phyloP scores from a whole-genome alignment of 2,113 vertebrate genomes.

The Tricholaema leucomelas region DNA sequence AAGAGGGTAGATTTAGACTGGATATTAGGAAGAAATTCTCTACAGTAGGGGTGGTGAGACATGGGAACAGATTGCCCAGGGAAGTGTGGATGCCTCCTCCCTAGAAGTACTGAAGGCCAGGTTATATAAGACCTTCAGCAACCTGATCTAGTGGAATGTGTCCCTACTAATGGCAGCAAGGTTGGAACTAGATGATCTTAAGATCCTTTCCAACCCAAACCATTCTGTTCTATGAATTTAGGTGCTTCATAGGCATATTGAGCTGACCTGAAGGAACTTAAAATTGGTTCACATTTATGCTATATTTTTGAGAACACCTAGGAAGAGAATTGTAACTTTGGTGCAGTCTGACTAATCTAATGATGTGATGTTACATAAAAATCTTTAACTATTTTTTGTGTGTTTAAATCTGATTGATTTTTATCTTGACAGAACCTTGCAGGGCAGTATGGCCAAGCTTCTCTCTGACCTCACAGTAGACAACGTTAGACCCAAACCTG shows the following conservation, averaged over 20 bases:
- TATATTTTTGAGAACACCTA: not conserved
- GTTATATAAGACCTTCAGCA: too few relatives aligned
- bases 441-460: conserved; percentile 78
- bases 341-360: not conserved
- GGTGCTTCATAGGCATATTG: not conserved
- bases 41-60: too few relatives aligned
- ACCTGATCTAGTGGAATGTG: too few relatives aligned
- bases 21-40: too few relatives aligned
- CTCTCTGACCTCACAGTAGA: conserved; percentile 75
- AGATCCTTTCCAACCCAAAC: too few relatives aligned
- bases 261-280: not conserved
- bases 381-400: not conserved
- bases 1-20: too few relatives aligned
- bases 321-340: not conserved
- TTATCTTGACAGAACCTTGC: conserved; percentile 77
- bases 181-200: too few relatives aligned
- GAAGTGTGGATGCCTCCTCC: too few relatives aligned
- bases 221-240: not conserved
- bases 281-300: not conserved
- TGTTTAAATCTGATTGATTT: conserved; percentile 26
- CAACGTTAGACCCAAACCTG: conserved; percentile 50
- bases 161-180: too few relatives aligned
- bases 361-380: not conserved
- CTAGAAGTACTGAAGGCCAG: too few relatives aligned
- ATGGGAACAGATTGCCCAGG: too few relatives aligned